Conservation (phyloP, 2,888 invertebrate genomes). For the Amblyjoppa fuscipennis region DNA sequence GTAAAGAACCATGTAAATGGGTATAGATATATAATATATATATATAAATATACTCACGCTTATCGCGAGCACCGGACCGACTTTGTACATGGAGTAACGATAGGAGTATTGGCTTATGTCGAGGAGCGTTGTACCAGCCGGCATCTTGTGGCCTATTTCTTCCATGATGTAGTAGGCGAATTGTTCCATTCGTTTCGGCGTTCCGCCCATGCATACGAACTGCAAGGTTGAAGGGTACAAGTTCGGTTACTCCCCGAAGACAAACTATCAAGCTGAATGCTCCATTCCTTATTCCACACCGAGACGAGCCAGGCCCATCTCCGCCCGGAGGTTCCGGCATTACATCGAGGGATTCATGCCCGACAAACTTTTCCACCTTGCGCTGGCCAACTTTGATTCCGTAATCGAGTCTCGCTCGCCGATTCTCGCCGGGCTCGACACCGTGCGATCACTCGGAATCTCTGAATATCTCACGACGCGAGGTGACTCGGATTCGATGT, state of each 20-base stretch:
- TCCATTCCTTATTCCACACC: slow-evolving; percentile 9
- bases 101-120: slow-evolving; percentile 97
- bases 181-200: slow-evolving; percentile 96
- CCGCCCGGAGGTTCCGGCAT: not conserved
- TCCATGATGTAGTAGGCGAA: slow-evolving; percentile 96
- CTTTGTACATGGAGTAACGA: slow-evolving; percentile 98
- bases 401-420: slow-evolving; percentile 6
- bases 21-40: slow-evolving; percentile 75
- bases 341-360: not conserved
- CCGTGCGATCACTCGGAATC: slow-evolving; percentile 13
- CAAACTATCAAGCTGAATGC: not conserved
- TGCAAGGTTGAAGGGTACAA: slow-evolving; percentile 82
- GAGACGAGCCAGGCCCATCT: slow-evolving; percentile 1
- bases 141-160: slow-evolving; percentile 95
- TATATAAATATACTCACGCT: slow-evolving; percentile 89
- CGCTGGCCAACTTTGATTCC: slow-evolving; percentile 18
- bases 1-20: not conserved
- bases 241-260: slow-evolving; percentile 41
- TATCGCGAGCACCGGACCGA: slow-evolving; percentile 94
- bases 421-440: not conserved
- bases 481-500: not conserved
- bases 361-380: slow-evolving; percentile 7
- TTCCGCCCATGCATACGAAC: slow-evolving; percentile 99
- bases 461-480: not conserved
- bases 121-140: slow-evolving; percentile 94